Base-by-base conservation (phyloP, 2,888 invertebrate genomes). In the Teleiodes luculella region DNA sequence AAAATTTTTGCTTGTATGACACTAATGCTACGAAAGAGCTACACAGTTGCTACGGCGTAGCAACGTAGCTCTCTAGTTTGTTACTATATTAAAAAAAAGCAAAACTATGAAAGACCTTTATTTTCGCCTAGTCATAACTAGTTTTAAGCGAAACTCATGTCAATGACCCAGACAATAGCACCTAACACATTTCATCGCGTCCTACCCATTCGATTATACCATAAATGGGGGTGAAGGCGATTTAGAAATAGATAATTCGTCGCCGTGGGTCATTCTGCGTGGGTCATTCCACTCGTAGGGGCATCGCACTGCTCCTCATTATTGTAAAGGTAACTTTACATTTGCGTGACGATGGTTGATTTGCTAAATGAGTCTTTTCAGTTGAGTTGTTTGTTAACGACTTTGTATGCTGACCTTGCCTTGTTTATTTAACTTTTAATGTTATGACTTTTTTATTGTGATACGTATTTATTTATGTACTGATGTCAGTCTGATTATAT, bases 221-320 rank as follows among this genome's bases (percentile, higher is more conserved):
- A 41, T 35, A 47, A 55, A 55, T 33, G 50, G 35, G 39, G 28
- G 49, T 35, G 33, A 45, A 49, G 55, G 61, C 46, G 55, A 61
- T 61, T 59, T 55, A 52, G 58, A 58, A 63, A 59, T 60, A 63
- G 54, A 55, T 55, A 55, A 61, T 60, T 57, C 56, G 57, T 55
- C 7, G 39, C 3, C 24, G 24, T 24, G 52, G 59, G 59, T 45
- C 54, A 78, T 80, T 78, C 61, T 59, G 61, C n/a, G 4, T 28
- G 66, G 79, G 78, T 76, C 80, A 78, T 70, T 77, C 72, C 73
- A 20, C 77, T 74, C 62, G 53, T 57, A 59, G 64, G 78, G 75
- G 68, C 70, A 66, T 68, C 69, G 74, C 67, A 62, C 77, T 70
- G 68, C 68, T 72, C 68, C 73, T 72, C 78, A 74, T 68, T 71